Base-by-base conservation (phyloP, 2,888 invertebrate species). In the Orgyia antiqua region DNA sequence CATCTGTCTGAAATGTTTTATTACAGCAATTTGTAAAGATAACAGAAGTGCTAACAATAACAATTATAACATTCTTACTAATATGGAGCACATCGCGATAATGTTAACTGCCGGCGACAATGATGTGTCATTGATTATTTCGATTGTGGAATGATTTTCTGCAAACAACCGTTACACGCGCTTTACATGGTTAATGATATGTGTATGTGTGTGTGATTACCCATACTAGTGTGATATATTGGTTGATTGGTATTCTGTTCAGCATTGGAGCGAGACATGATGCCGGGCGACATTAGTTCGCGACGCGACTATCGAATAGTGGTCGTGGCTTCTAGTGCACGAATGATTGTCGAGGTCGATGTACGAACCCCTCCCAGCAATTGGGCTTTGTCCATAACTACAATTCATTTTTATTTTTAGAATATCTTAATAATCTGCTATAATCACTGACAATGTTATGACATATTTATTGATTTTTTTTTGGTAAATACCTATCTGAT, bases 161-260 rank as follows among this genome's bases (percentile, higher is more conserved):
- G 48, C 51, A 49, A 54, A 56, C 41, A 51, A 58, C 62, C 58
- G 55, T 60, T 63, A 62, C 45, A 35, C 26, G 21, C 39, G 26
- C 10, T 10, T n/a, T 39, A 34, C 24, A 27, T 21, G 33, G 29
- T 17, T 31, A 29, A 24, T 23, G 27, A n/a, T 37, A 31, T 27
- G 12, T 25, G 15, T 28, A 31, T 33, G 31, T 36, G 37, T 43
- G 28, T 27, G 52, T 42, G 24, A 38, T 41, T 35, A 41, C 38
- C 33, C 41, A 42, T 55, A 58, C 45, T 40, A 44, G 45, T 52
- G 58, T 45, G 52, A 53, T 57, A 58, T 51, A 51, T 51, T 38
- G 57, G 45, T 56, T 53, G 57, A 67, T 74, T 70, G 62, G 60
- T 65, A 74, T 75, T 71, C 72, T 58, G 67, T 59, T 57, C 67